Evolutionary conservation across 2,888 invertebrate genomes (phyloP).

Genomic region (Pegoplata infirma): DNA sequence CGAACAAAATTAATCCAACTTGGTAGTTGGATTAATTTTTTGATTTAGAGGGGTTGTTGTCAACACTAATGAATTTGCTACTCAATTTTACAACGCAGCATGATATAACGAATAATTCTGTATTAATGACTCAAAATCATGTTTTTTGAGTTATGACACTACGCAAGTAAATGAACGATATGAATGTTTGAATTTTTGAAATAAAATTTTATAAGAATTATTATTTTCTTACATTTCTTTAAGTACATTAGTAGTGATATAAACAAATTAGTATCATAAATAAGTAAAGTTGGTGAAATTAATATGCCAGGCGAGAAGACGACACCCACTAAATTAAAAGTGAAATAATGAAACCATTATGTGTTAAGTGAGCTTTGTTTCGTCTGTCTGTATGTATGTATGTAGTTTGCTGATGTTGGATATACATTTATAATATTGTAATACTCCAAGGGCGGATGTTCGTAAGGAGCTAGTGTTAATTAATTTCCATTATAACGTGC

Average conservation of each 20-base stretch:
- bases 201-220: constrained; percentile 1
- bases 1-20: no score
- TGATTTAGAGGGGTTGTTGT: no score
- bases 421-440: constrained; percentile 45
- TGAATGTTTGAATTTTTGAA: no score
- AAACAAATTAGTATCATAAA: constrained; percentile 68
- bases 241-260: constrained; percentile 36
- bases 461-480: constrained; percentile 69
- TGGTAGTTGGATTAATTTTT: no score
- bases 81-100: no score
- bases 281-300: constrained; percentile 67
- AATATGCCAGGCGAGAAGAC: constrained; percentile 62
- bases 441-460: constrained; percentile 60
- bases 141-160: no score
- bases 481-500: constrained; percentile 74
- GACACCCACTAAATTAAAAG: constrained; percentile 74
- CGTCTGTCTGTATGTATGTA: constrained; percentile 21
- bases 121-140: no score
- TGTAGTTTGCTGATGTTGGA: constrained; percentile 24
- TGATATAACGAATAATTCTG: no score
- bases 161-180: no score
- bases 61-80: no score
- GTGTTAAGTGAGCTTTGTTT: constrained; percentile 33
- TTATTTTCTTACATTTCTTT: constrained; percentile 22
- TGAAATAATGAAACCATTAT: constrained; percentile 67